phyloP scores from a whole-genome alignment of 30 jellyfish, hydroid and myxozoan genomes.

The Aurelia sp. region DNA sequence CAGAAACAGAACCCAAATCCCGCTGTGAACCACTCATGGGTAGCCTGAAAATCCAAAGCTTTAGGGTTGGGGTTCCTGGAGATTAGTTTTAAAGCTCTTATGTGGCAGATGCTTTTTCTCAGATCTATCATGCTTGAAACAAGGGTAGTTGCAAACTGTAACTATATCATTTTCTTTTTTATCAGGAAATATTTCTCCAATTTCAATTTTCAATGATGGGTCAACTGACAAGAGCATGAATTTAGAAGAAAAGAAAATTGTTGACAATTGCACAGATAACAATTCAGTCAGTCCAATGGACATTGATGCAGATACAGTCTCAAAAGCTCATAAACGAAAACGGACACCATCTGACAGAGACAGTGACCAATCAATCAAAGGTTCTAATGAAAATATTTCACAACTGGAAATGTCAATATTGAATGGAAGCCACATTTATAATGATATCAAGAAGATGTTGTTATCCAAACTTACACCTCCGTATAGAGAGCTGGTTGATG shows the following conservation, averaged over 20 bases:
- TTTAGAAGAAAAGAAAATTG: neutral
- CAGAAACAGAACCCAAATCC: too few relatives aligned
- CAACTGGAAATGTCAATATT: neutral
- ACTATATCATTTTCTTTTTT: too few relatives aligned
- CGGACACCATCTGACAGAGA: constrained; percentile 37
- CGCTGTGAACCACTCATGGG: too few relatives aligned
- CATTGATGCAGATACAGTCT: constrained; percentile 15
- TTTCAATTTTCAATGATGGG: neutral
- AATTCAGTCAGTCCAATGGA: constrained; percentile 22
- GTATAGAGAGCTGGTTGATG: constrained; percentile 39
- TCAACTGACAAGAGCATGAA: neutral
- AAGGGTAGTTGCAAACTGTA: too few relatives aligned
- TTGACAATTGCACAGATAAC: too few relatives aligned
- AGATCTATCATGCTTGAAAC: too few relatives aligned
- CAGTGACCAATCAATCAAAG: neutral
- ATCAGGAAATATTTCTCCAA: constrained; percentile 33
- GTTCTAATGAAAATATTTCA: neutral
- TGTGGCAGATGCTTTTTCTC: too few relatives aligned
- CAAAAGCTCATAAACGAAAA: constrained; percentile 25
- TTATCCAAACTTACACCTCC: constrained; percentile 38
- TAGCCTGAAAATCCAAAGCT: too few relatives aligned
- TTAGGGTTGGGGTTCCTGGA: too few relatives aligned
- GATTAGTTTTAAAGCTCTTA: too few relatives aligned
- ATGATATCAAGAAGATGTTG: neutral
- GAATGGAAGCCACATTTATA: constrained; percentile 10